Conservation (phyloP, 2,113 vertebrate genomes). For the Ictidomys tridecemlineatus region DNA sequence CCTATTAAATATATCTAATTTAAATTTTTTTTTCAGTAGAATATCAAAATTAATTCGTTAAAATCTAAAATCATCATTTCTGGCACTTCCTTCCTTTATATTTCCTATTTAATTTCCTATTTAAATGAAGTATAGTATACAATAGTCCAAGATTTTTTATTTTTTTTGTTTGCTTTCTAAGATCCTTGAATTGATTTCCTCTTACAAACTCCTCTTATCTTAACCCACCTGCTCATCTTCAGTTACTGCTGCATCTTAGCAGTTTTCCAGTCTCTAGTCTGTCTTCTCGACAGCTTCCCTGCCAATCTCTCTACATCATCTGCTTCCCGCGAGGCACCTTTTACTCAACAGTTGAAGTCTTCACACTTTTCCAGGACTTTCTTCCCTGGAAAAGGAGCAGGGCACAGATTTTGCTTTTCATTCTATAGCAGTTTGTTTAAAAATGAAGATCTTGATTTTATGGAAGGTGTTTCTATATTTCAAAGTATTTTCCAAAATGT, state of each 20-base stretch:
- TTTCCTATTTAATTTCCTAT: not conserved
- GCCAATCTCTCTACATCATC: not conserved
- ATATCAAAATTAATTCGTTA: not conserved
- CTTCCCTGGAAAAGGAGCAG: not conserved
- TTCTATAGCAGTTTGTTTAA: not conserved
- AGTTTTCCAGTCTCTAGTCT: not conserved
- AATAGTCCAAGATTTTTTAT: not conserved
- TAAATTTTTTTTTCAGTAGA: not conserved
- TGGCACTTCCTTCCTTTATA: not conserved
- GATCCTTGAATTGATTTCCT: not conserved
- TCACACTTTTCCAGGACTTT: not conserved
- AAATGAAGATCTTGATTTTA: not conserved
- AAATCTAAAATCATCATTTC: slow-evolving; percentile 10
- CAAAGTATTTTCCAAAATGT: not conserved
- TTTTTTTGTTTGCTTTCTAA: not conserved
- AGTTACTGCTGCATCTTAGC: not conserved
- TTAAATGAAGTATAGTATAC: not conserved
- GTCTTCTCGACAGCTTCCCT: not conserved
- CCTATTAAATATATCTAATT: not conserved
- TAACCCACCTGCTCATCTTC: not conserved
- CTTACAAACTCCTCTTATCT: not conserved
- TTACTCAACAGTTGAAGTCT: not conserved
- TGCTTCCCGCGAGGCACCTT: not conserved
- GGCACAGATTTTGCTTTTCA: not conserved
- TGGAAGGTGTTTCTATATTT: not conserved